Conservation (phyloP, 2,797 vertebrate genomes). For the Scleropages formosus region DNA sequence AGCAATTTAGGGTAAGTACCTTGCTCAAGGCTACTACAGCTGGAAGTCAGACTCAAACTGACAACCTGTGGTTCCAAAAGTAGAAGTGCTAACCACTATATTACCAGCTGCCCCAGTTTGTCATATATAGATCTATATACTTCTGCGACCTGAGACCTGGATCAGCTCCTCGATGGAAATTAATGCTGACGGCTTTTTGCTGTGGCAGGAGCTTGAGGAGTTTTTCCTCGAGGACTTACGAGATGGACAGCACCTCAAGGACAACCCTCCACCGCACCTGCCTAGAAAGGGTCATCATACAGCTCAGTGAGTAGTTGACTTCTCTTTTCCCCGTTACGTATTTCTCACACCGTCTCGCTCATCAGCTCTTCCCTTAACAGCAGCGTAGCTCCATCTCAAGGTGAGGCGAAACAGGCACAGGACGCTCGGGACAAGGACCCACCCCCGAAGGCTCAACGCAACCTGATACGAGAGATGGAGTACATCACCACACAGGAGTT, state of each 20-base stretch:
- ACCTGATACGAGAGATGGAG: constrained; percentile 56
- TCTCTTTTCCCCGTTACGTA: not conserved
- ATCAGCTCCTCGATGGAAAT: not conserved
- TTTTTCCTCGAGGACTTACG: constrained; percentile 51
- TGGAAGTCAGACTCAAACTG: too few relatives aligned
- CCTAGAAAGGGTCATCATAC: constrained; percentile 48
- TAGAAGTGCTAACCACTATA: too few relatives aligned
- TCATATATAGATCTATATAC: not conserved
- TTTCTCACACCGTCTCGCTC: too few relatives aligned
- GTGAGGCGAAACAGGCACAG: constrained; percentile 17
- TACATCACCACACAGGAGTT: constrained; percentile 65
- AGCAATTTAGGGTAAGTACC: too few relatives aligned
- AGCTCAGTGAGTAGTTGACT: constrained; percentile 46
- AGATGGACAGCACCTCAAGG: constrained; percentile 56
- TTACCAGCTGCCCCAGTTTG: too few relatives aligned
- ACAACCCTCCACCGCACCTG: constrained; percentile 66
- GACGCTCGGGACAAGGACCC: constrained; percentile 33
- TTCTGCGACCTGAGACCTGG: not conserved
- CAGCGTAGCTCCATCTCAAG: constrained; percentile 32
- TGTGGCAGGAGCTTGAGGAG: constrained; percentile 57
- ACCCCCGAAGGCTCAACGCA: constrained; percentile 47
- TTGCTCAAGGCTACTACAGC: too few relatives aligned
- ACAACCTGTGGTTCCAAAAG: too few relatives aligned
- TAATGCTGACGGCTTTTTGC: not conserved
- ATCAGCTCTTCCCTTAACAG: constrained; percentile 20